Evolutionary conservation across 2,888 invertebrate species (phyloP), one percentile per base, ranked within the genome.

Genomic region (Agrilus cyanescens): DNA sequence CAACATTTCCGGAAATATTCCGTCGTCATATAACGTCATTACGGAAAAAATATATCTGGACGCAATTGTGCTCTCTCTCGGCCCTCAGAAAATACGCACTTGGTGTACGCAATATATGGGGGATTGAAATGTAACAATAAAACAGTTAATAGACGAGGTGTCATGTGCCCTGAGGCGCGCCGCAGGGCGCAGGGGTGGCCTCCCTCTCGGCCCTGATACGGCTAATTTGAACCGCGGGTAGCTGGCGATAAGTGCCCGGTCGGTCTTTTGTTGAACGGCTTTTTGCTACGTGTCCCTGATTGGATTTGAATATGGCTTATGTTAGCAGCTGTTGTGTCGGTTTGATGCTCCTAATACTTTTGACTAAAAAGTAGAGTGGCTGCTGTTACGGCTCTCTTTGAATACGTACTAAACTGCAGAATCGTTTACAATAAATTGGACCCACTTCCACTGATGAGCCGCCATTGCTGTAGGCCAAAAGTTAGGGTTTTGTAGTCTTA

Each of bases 131-230:
- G 62, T 61, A 59, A 65, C 66, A 66, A 67, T 67, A 66, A 65
- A 66, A 65, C 62, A 62, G 65, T 64, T 67, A 67, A 67, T 67
- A 66, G 66, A 63, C 63, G 65, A 65, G 67, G 67, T 67, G 67
- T 67, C 54, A 46, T 57, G 57, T 59, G 59, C 60, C 65, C 63
- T 54, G 56, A 51, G 60, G 67, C 59, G 57, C 57, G 55, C 63
- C 55, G 51, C 60, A 55, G 63, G 63, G 59, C 52, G 55, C 54
- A 57, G 46, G 53, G 54, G 53, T 40, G 38, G 46, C 43, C 46
- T 48, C 53, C 53, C 51, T 57, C 58, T 57, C 50, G 55, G 54
- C 54, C 59, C 51, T 50, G 63, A 67, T 66, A 62, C 54, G 62
- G 66, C 67, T 66, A 67, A 67, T 67, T 66, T 66, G 66, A 64